Evolutionary conservation across 2,888 invertebrate genomes (phyloP).

Genomic region (Mylabris sibirica): DNA sequence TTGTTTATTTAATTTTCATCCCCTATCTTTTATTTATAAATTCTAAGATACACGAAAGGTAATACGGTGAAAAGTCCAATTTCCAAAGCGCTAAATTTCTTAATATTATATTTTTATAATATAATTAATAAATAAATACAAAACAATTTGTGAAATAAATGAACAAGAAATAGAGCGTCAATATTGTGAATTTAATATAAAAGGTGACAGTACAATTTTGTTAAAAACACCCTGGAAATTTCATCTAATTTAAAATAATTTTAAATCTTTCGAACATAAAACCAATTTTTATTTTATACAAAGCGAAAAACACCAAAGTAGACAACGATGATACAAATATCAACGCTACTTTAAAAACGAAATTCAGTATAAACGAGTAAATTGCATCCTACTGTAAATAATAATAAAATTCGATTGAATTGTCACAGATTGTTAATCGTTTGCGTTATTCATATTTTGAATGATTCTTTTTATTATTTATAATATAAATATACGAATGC

Average conservation of each 20-base stretch:
- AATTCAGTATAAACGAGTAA: not conserved
- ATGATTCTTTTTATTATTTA: not conserved
- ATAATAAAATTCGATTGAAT: not conserved
- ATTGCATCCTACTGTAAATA: not conserved
- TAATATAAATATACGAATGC: not conserved
- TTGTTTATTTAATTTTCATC: no score
- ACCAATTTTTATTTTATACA: not conserved
- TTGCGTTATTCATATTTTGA: not conserved
- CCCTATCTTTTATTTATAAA: no score
- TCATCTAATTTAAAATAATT: conserved; percentile 2
- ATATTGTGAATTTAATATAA: not conserved
- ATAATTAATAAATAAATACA: no score
- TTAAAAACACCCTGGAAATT: not conserved
- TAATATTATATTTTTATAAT: no score
- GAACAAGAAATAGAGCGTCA: not conserved
- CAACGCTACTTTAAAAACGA: no score
- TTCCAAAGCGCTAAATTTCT: no score
- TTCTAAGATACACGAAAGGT: no score
- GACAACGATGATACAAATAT: no score
- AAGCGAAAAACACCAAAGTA: not conserved
- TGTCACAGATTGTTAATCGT: not conserved
- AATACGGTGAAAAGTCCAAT: no score
- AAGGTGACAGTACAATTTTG: not conserved
- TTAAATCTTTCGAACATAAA: not conserved
- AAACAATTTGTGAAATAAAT: not conserved